A percentile compares a stretch with the other conserved stretches of the same genome.
These are phyloP conservation scores for Potamarius usumacintae DNA, from an alignment of 2,113 vertebrate species.

Conservation along the genomic window DNA sequence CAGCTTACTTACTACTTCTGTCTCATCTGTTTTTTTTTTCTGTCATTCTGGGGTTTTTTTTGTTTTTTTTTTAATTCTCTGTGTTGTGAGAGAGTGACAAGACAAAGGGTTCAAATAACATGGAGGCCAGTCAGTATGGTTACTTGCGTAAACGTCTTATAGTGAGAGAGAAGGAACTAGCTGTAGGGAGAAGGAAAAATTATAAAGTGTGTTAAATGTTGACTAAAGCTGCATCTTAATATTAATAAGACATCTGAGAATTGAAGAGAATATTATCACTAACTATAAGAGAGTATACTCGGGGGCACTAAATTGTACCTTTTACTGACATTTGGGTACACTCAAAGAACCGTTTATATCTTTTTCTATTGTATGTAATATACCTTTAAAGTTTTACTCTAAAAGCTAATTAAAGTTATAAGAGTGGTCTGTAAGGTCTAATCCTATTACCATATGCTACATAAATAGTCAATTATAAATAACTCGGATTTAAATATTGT, in stretches of 20 bases:
- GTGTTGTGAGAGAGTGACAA: not conserved
- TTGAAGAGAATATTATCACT: not conserved
- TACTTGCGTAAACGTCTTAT: not conserved
- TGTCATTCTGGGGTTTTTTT: not conserved
- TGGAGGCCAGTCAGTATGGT: not conserved
- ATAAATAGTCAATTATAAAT: not conserved
- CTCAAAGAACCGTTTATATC: not conserved
- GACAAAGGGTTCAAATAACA: not conserved
- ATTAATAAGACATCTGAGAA: not conserved
- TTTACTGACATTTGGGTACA: not conserved
- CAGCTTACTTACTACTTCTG: slow-evolving; percentile 24
- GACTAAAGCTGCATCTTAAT: not conserved
- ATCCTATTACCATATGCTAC: not conserved
- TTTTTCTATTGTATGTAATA: not conserved
- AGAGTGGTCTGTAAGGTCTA: not conserved
- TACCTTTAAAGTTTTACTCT: not conserved
- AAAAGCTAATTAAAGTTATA: not conserved
- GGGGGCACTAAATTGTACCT: not conserved
- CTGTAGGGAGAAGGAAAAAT: no score
- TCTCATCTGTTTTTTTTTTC: not conserved
- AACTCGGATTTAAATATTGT: not conserved
- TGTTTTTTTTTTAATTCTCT: not conserved
- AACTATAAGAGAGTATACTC: not conserved
- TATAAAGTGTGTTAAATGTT: not conserved
- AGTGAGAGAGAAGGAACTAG: not conserved